phyloP scores from a whole-genome alignment of 2,797 vertebrate genomes.

The Phrynocephalus forsythii region DNA sequence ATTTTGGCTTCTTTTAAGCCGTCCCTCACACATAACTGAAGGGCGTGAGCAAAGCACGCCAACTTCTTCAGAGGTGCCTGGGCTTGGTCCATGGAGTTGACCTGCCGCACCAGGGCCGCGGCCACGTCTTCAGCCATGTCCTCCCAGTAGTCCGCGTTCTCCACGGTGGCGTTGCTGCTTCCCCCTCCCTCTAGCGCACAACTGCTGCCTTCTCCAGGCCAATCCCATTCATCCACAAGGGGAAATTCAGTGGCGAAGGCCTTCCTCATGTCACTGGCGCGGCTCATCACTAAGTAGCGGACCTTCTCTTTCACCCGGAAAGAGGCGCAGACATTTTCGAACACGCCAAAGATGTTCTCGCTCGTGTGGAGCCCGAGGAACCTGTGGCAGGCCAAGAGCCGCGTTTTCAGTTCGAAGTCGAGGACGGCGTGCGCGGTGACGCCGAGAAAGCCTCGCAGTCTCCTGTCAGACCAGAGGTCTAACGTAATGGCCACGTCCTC shows the following conservation, averaged over 20 bases:
- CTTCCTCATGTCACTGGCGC: not conserved
- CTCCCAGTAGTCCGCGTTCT: not conserved
- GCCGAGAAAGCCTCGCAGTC: too few species aligned
- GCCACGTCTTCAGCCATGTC: not conserved
- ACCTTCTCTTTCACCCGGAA: not conserved
- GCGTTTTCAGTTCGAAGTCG: too few species aligned
- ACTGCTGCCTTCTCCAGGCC: not conserved
- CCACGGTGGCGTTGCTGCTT: not conserved
- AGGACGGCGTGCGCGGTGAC: too few species aligned
- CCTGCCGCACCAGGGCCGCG: not conserved
- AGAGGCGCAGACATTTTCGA: not conserved
- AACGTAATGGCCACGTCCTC: too few species aligned
- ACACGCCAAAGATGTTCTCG: not conserved
- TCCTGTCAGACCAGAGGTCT: too few species aligned
- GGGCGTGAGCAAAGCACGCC: not conserved
- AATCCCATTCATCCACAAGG: not conserved
- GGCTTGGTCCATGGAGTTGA: not conserved
- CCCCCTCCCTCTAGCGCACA: not conserved
- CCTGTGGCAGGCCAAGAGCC: too few species aligned
- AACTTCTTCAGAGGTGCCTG: not conserved
- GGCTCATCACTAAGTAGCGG: not conserved
- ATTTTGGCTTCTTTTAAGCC: not conserved
- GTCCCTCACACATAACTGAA: not conserved
- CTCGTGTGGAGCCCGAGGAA: not conserved
- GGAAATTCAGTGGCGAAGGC: not conserved